Evolutionary conservation across 2,113 vertebrate genomes (phyloP).

Genomic region (Malurus cyaneus): DNA sequence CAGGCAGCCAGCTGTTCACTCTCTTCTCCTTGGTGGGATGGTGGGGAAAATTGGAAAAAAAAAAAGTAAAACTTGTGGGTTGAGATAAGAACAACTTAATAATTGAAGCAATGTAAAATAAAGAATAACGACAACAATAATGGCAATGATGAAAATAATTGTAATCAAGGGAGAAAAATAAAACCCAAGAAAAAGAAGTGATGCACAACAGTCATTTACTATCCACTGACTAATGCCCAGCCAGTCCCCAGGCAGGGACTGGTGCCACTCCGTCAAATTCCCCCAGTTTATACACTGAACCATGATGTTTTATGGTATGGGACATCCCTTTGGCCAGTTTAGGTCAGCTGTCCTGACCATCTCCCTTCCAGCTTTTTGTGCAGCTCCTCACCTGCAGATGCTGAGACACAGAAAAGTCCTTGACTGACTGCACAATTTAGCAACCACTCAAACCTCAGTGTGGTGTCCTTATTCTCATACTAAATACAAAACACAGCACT

Average conservation of each 20-base stretch:
- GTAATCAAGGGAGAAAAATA: not conserved
- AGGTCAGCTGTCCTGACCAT: not conserved
- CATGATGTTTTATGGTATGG: not conserved
- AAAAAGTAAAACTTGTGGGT: not conserved
- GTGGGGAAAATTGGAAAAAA: not conserved
- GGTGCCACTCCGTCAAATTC: not conserved
- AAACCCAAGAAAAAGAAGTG: not conserved
- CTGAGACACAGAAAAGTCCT: not conserved
- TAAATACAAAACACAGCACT: not conserved
- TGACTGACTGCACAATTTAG: not conserved
- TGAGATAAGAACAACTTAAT: not conserved
- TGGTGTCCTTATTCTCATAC: not conserved
- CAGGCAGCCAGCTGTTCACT: not conserved
- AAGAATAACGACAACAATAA: not conserved
- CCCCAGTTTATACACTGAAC: not conserved
- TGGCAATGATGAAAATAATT: not conserved
- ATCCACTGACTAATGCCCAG: not conserved
- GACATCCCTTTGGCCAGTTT: not conserved
- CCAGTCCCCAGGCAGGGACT: not conserved
- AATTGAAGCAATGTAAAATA: not conserved
- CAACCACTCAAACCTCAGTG: not conserved
- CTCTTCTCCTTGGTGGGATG: not conserved
- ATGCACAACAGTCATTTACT: not conserved
- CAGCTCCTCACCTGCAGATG: not conserved
- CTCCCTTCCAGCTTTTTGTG: not conserved